phyloP scores from a whole-genome alignment of 2,113 vertebrate species.

The Romanogobio albipinnatus region DNA sequence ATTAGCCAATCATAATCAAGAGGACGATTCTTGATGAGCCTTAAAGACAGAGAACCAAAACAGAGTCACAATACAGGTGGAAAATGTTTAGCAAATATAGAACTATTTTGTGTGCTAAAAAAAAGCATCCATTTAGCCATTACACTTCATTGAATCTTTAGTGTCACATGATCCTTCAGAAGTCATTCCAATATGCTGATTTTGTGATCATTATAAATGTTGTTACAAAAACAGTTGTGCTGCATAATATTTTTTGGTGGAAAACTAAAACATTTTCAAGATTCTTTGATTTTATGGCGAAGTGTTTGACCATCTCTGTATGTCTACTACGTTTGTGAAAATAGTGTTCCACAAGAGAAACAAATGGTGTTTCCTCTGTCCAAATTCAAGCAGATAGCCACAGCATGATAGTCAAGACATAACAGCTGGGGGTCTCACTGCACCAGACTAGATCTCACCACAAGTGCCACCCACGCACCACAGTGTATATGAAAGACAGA shows the following conservation, averaged over 20 bases:
- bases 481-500: constrained; percentile 2
- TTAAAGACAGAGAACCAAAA: no score
- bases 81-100: no score
- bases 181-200: background rate
- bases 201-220: background rate
- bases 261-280: background rate
- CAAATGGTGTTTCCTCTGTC: background rate
- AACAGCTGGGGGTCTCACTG: constrained; percentile 51
- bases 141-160: background rate
- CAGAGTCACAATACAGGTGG: no score
- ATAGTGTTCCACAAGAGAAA: background rate
- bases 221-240: background rate
- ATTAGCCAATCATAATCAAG: background rate
- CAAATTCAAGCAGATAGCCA: background rate
- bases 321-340: background rate
- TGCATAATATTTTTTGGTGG: background rate
- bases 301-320: background rate
- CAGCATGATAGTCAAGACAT: constrained; percentile 29
- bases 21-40: no score
- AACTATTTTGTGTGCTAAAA: no score
- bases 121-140: background rate
- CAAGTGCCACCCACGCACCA: constrained; percentile 16
- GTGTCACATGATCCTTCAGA: background rate
- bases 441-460: constrained; percentile 49
- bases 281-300: background rate